A percentile compares a stretch with the other conserved stretches of the same genome.
Evolutionary conservation across 2,888 invertebrate genomes (phyloP).

Genomic region (Tetragonula carbonaria): DNA sequence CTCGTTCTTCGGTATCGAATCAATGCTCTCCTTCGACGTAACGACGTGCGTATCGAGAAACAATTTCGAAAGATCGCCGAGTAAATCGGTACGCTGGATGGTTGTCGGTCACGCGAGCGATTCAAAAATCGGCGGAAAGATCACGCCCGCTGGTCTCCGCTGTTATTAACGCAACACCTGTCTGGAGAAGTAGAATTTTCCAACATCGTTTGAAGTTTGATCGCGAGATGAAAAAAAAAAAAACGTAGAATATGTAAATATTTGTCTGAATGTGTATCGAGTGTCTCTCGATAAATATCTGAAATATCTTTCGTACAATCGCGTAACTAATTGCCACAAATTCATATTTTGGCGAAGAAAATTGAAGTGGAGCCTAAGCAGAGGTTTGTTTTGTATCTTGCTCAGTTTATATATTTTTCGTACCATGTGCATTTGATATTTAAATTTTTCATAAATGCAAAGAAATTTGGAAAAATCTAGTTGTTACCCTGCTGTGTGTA

Average conservation of each 20-base stretch:
- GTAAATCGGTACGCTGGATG: conserved; percentile 15
- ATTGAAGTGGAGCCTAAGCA: too few species aligned
- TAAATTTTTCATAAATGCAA: too few species aligned
- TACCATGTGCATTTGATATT: too few species aligned
- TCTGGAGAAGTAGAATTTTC: neutral
- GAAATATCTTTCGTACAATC: too few species aligned
- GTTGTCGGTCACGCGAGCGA: conserved; percentile 18
- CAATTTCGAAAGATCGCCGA: conserved; percentile 27
- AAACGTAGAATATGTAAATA: neutral
- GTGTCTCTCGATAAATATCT: neutral
- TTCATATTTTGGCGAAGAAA: too few species aligned
- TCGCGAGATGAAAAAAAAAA: neutral
- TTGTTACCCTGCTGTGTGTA: too few species aligned
- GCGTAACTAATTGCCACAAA: too few species aligned
- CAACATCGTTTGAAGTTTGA: neutral
- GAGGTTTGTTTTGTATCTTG: too few species aligned
- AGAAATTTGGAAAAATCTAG: too few species aligned
- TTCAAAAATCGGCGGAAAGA: neutral
- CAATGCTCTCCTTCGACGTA: conserved; percentile 2
- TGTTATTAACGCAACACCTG: conserved; percentile 1
- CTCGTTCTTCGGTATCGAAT: neutral
- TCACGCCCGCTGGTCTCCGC: neutral
- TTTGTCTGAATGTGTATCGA: neutral
- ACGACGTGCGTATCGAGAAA: conserved; percentile 14
- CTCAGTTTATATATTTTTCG: too few species aligned